Base-by-base conservation (phyloP, 2,888 invertebrate species). In the Tachina fera region DNA sequence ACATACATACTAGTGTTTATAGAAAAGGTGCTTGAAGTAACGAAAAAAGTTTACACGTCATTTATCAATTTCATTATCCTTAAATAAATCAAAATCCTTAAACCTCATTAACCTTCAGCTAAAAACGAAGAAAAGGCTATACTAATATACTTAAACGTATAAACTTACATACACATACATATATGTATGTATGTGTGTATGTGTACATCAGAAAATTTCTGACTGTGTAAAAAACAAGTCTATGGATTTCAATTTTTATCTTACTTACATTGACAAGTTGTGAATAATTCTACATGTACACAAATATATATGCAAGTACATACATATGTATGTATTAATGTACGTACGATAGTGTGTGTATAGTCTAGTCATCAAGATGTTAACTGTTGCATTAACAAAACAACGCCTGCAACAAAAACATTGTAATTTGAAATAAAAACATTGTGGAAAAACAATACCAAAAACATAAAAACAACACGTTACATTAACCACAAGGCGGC, bases 361-460 rank as follows among this genome's bases (percentile, higher is more conserved):
- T 9, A 45, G 70, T 78, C 78, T 70, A 68, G 75, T 70, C 72
- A 11, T 78, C 51, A 68, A 74, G n/a, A 61, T 45, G 56, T 53
- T 75, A 84, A 65, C 83, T 84, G 78, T 84, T 84, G 79, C 83
- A 70, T 83, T 77, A 72, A 80, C 31, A 45, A 31, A 31, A 45
- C 47, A 49, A 56, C 39, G 31, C 43, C 10, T 53, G 53, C 13
- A 56, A 45, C 47, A 67, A 45, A n/a, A 70, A 49, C 41, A 56
- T 51, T 41, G 65, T 65, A 45, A 60, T 65, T 76, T 76, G 8
- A 45, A 76, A 65, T 11, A 14, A 76, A 76, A 67, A 76, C 39
- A 67, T 41, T 43, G 45, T 71, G 1, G 43, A 41, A 14, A 60
- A 39, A 60, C n/a, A 31, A 56, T 1, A 31, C 22, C 0, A 56